Conservation (phyloP, 1,140 invertebrate genomes). For the Lepeophtheirus salmonis region DNA sequence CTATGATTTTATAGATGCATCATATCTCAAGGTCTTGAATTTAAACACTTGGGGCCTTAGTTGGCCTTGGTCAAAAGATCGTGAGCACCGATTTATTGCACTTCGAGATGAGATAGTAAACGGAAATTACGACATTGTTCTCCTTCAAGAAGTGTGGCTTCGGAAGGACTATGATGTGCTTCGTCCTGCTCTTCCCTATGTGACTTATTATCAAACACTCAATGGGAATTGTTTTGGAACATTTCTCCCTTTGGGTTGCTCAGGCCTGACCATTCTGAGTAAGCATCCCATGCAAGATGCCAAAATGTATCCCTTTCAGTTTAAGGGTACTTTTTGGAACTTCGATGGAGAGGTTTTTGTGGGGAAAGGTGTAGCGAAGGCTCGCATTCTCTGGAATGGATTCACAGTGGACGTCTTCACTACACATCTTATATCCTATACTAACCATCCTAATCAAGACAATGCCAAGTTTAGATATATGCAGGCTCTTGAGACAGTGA, state of each 20-base stretch:
- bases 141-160: constrained; percentile 15
- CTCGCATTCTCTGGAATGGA: constrained; percentile 3
- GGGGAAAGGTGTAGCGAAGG: constrained; percentile 7
- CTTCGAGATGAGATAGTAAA: constrained; percentile 5
- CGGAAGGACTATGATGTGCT: constrained; percentile 13
- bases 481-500: constrained; percentile 8
- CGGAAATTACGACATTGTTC: constrained; percentile 8
- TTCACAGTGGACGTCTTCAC: constrained; percentile 16
- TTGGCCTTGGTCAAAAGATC: constrained; percentile 7
- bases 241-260: constrained; percentile 16
- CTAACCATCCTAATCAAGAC: constrained; percentile 7
- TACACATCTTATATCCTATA: constrained; percentile 18
- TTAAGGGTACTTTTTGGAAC: constrained; percentile 12
- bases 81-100: background rate
- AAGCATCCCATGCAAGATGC: constrained; percentile 15
- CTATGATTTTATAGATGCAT: background rate
- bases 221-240: constrained; percentile 6
- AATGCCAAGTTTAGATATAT: constrained; percentile 2
- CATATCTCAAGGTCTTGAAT: constrained; percentile 6
- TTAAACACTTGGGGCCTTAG: constrained; percentile 14
- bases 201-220: constrained; percentile 12
- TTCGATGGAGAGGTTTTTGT: constrained; percentile 18
- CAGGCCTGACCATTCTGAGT: constrained; percentile 10
- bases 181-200: constrained; percentile 5
- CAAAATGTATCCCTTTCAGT: constrained; percentile 11